Evolutionary conservation across 2,888 invertebrate genomes (phyloP).

Genomic region (Leptura quadrifasciata): DNA sequence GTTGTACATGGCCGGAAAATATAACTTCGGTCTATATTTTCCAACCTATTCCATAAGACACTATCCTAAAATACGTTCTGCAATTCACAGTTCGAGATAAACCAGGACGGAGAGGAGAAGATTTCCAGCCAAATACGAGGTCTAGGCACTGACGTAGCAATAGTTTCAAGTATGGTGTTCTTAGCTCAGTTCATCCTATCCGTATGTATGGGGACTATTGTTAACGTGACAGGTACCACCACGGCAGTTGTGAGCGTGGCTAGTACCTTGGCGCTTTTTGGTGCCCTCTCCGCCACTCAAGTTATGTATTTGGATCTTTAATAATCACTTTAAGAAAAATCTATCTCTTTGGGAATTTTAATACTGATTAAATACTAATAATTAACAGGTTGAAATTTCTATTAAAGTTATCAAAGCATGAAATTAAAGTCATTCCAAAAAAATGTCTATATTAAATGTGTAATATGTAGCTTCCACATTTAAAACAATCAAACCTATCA

Average conservation of each 20-base stretch:
- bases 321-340: constrained; percentile 53
- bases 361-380: too few relatives aligned
- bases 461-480: too few relatives aligned
- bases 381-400: too few relatives aligned
- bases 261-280: constrained; percentile 88
- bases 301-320: constrained; percentile 93
- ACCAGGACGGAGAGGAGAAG: constrained; percentile 76
- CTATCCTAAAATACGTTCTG: not conserved
- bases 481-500: too few relatives aligned
- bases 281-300: constrained; percentile 89
- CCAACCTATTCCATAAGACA: not conserved
- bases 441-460: too few relatives aligned
- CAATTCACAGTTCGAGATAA: constrained; percentile 77
- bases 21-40: not conserved
- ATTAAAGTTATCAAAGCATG: too few relatives aligned
- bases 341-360: too few relatives aligned
- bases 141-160: constrained; percentile 95
- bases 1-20: too few relatives aligned
- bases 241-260: constrained; percentile 92
- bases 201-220: constrained; percentile 89
- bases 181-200: constrained; percentile 95
- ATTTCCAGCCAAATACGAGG: constrained; percentile 84
- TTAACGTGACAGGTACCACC: constrained; percentile 87
- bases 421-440: too few relatives aligned
- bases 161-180: constrained; percentile 96